Base-by-base conservation (phyloP, 2,113 vertebrate species). In the Halichoeres trimaculatus region DNA sequence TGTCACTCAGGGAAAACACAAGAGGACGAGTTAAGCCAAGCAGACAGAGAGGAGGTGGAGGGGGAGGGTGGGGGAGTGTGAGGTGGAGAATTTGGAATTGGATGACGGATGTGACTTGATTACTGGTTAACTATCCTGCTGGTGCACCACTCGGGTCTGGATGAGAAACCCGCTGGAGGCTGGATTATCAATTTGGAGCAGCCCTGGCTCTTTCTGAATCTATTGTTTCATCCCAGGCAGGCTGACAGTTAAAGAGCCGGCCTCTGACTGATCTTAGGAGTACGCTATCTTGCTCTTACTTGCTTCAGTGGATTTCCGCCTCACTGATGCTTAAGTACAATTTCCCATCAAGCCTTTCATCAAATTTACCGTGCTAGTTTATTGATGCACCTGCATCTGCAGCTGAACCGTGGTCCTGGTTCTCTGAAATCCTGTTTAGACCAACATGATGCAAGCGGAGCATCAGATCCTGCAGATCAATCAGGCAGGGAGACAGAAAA, bases 91-190 rank as follows among this genome's bases (percentile, higher is more conserved):
- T 89, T 72, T 81, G 57, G 84, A 89, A 84, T 76, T 69, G 87
- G 80, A 89, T 87, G 87, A 92, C 70, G 70, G 84, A 91, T 91
- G 85, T 91, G 89, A 88, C 86, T 89, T 88, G 83, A 90, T 89
- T 88, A 83, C 86, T 83, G 78, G 84, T 85, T 90, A 88, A 89
- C 82, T 85, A 75, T 55, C 84, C 78, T 76, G 75, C 70, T 87
- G 84, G 63, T 90, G 83, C 76, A 76, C 69, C 80, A 67, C 48
- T 76, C 68, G 9, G 71, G 66, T 83, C 38, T 83, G 75, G 78
- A 82, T 65, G 74, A 83, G 76, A 76, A 85, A 81, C 17, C 83
- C 1, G 51, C 70, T 78, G 83, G 81, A 0, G 54, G 81, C 79
- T 54, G 80, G 69, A 85, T 82, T 81, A 80, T 88, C 76, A 87